phyloP scores from a whole-genome alignment of 2,797 vertebrate species.

The Diglossa cyanea region DNA sequence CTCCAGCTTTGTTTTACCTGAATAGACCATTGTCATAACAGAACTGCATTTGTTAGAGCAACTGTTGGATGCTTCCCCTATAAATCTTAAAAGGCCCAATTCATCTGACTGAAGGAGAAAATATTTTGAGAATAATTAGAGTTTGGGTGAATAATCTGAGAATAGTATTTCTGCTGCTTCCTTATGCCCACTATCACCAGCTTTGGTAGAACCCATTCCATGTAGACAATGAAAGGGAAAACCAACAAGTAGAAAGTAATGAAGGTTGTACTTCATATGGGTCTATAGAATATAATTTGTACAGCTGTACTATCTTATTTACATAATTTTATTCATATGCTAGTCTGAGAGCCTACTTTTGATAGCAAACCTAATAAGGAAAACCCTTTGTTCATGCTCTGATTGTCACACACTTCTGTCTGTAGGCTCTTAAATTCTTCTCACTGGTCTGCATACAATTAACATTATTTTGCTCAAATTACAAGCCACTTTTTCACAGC shows the following conservation, averaged over 20 bases:
- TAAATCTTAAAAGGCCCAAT: neutral
- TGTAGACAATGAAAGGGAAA: rapidly evolving
- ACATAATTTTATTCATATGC: neutral
- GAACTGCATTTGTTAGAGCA: neutral
- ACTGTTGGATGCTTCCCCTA: neutral
- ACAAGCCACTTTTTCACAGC: neutral
- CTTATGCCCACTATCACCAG: neutral
- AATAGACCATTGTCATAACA: neutral
- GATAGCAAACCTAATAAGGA: neutral
- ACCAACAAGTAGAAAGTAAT: neutral
- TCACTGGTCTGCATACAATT: neutral
- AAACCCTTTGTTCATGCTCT: neutral
- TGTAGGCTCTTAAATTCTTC: neutral
- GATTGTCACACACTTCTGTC: neutral
- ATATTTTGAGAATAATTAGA: neutral
- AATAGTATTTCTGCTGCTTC: neutral
- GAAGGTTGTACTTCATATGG: neutral
- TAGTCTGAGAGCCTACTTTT: neutral
- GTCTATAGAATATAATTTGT: neutral
- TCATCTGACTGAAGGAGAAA: neutral
- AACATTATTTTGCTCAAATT: neutral
- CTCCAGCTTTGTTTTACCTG: neutral
- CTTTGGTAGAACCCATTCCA: neutral
- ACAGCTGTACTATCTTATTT: neutral
- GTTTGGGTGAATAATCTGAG: neutral